A percentile compares a stretch with the other conserved stretches of the same genome.
These are phyloP conservation scores for Nemurella pictetii DNA, from an alignment of 2,888 invertebrate genomes.

Conservation along the genomic window DNA sequence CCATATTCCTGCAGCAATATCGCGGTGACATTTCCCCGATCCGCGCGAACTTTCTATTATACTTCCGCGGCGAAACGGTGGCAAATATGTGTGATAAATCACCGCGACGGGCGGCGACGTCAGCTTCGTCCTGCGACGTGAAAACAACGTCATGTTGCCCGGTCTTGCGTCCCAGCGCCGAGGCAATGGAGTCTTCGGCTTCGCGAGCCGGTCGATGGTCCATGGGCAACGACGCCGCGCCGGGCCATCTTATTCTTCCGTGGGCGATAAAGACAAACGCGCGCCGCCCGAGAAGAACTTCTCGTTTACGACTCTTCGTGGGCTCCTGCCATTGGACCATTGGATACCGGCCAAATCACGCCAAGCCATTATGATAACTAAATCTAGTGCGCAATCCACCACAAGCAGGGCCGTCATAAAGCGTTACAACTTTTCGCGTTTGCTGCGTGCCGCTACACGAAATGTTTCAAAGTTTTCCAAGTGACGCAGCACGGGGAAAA, in stretches of 20 bases:
- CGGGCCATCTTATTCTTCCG: no score
- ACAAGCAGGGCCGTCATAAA: no score
- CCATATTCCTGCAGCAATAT: background rate
- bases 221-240: background rate
- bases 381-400: no score
- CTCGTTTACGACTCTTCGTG: background rate
- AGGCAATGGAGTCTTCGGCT: no score
- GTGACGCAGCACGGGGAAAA: background rate
- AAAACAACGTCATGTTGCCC: background rate
- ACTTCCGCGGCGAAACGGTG: background rate
- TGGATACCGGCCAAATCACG: background rate
- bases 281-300: background rate
- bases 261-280: background rate
- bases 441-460: background rate
- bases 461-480: background rate
- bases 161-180: background rate
- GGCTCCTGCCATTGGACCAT: background rate
- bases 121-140: no score
- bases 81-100: background rate
- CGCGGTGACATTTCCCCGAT: background rate
- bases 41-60: background rate
- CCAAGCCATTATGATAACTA: background rate
- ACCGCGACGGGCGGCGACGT: background rate
- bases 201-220: no score
- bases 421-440: slow-evolving; percentile 6